Evolutionary conservation across 2,888 invertebrate genomes (phyloP).

Genomic region (Pseudolycoriella hygida): DNA sequence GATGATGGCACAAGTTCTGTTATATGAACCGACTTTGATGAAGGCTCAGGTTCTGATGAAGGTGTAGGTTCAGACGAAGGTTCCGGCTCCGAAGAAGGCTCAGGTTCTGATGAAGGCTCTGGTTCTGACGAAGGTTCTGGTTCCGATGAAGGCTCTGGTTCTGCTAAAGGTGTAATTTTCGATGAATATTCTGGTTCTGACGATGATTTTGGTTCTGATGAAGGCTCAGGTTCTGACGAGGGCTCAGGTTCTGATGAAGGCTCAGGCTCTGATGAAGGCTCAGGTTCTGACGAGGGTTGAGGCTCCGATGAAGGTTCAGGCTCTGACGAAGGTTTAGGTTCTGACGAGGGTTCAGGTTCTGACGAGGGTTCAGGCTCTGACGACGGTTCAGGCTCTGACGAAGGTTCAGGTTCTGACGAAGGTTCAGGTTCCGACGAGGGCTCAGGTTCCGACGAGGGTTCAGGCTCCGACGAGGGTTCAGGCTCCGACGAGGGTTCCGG

Average conservation of each 20-base stretch:
- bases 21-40: no score
- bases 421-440: no score
- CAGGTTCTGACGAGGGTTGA: slow-evolving; percentile 17
- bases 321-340: no score
- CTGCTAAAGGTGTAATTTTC: slow-evolving; percentile 23
- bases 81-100: slow-evolving; percentile 17
- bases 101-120: slow-evolving; percentile 16
- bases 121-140: slow-evolving; percentile 10
- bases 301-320: slow-evolving; percentile 11
- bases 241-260: slow-evolving; percentile 16
- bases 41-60: slow-evolving; percentile 18
- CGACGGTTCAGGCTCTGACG: no score
- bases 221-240: slow-evolving; percentile 16
- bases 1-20: no score
- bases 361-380: no score
- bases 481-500: no score
- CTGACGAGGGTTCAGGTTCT: no score
- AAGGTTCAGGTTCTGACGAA: no score
- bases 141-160: slow-evolving; percentile 16
- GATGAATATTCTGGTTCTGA: slow-evolving; percentile 17
- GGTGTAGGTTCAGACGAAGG: slow-evolving; percentile 25
- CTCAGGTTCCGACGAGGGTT: no score
- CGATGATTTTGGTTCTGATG: slow-evolving; percentile 22
- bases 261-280: slow-evolving; percentile 22
- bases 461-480: no score